Base-by-base conservation (phyloP, 1,140 invertebrate genomes). In the Diachasmimorpha longicaudata region DNA sequence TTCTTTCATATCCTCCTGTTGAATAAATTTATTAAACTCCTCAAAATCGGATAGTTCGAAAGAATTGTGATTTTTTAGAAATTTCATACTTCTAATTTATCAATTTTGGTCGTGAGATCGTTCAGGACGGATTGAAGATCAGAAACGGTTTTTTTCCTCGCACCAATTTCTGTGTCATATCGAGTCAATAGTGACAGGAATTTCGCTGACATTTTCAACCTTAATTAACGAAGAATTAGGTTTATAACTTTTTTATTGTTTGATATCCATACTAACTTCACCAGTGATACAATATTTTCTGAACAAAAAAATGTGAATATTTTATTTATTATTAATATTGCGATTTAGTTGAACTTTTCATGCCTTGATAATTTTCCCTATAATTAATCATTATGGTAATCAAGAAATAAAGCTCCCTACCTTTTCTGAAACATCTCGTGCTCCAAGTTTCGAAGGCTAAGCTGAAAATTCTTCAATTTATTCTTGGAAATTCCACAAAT, bases 131-230 rank as follows among this genome's bases (percentile, higher is more conserved):
- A 31, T 5, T 23, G 66, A 5, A 85, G 46, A 46, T 79, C 46
- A 14, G 81, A 74, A 25, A 80, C 78, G 48, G 63, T 19, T 63
- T 42, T 46, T 55, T 81, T 76, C 44, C 74, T 73, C 10, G 81
- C 81, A 9, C 72, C 75, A 11, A 85, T 79, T 58, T 85, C 82
- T 0, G 79, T 74, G 25, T 85, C 81, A 44, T 77, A 85, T 75
- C 83, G 83, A n/a, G 42, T 77, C 25, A 83, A 79, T 25, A 83
- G 46, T 16, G 79, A 76, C 14, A 70, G 39, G 1, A 83, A 76
- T 72, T 83, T 80, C 1, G 80, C 80, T 74, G 81, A 80, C 6
- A 78, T 25, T 79, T 84, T 85, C 19, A 82, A 78, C 77, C 83
- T 85, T 21, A 36, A 37, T 52, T 70, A 68, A 66, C n/a, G 55